Conservation (phyloP, 2,113 vertebrate genomes). For the Eira barbara region DNA sequence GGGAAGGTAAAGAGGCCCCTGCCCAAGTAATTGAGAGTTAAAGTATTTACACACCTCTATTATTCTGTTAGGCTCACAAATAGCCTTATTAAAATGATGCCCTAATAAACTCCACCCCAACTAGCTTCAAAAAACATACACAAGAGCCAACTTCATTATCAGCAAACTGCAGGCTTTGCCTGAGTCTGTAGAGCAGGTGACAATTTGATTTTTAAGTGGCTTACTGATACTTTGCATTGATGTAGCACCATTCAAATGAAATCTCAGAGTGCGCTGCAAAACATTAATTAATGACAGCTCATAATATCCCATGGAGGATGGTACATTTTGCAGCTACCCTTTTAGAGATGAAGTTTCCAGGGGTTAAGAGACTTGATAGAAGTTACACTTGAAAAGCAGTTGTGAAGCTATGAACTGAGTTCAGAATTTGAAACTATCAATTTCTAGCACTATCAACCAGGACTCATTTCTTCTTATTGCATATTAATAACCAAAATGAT, state of each 20-base stretch:
- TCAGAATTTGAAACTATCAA: neutral
- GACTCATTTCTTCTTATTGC: neutral
- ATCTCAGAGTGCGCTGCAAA: constrained; percentile 40
- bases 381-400: constrained; percentile 23
- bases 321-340: neutral
- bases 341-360: neutral
- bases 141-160: constrained; percentile 39
- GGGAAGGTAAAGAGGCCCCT: neutral
- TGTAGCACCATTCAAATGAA: constrained; percentile 54
- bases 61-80: neutral
- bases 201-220: constrained; percentile 54
- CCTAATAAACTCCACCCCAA: constrained; percentile 6
- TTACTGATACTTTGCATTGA: constrained; percentile 41
- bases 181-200: constrained; percentile 55
- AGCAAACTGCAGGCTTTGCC: constrained; percentile 50
- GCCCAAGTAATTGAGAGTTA: neutral
- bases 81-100: constrained; percentile 43
- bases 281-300: constrained; percentile 53
- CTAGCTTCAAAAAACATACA: neutral
- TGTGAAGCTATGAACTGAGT: neutral
- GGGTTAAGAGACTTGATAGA: constrained; percentile 38
- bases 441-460: neutral
- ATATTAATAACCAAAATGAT: neutral
- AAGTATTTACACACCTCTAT: neutral
- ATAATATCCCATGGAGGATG: neutral